Percentiles rank a stretch among this genome's conserved stretches.
Conservation (phyloP, 2,888 invertebrate species). For the Trissolcus japonicus region DNA sequence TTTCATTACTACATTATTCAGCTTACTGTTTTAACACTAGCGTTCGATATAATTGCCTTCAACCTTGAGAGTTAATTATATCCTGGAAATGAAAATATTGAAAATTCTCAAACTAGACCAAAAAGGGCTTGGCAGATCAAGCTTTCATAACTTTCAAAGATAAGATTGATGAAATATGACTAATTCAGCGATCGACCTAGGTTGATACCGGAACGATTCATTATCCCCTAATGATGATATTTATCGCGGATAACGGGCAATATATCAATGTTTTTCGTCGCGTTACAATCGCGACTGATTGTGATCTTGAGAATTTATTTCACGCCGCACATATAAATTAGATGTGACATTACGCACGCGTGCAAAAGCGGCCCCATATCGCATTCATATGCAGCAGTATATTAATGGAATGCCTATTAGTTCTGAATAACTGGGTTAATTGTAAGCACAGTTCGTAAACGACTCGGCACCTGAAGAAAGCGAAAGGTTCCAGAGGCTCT, state of each 20-base stretch:
- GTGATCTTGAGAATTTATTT: slow-evolving; percentile 56
- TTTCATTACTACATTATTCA: no score
- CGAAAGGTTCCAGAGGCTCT: slow-evolving; percentile 59
- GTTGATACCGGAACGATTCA: slow-evolving; percentile 29
- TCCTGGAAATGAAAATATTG: no score
- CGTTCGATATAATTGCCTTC: no score
- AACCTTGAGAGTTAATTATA: no score
- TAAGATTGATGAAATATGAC: slow-evolving; percentile 33
- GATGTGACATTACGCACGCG: slow-evolving; percentile 55
- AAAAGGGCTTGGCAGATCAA: not conserved
- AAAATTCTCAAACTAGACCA: no score
- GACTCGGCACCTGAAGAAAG: slow-evolving; percentile 63
- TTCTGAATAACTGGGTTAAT: slow-evolving; percentile 68
- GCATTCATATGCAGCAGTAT: slow-evolving; percentile 52
- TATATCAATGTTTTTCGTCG: slow-evolving; percentile 58
- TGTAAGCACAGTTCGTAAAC: slow-evolving; percentile 55
- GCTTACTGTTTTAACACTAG: no score
- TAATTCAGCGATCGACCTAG: slow-evolving; percentile 23
- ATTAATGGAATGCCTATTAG: slow-evolving; percentile 67
- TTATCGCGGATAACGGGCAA: slow-evolving; percentile 51
- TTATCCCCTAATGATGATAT: slow-evolving; percentile 53
- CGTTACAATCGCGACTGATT: slow-evolving; percentile 56
- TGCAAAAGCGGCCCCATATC: slow-evolving; percentile 32
- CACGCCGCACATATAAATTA: slow-evolving; percentile 52
- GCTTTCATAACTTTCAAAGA: not conserved